These are phyloP conservation scores for Mythimna lalbum DNA, from an alignment of 2,888 invertebrate species.

Conservation along the genomic window DNA sequence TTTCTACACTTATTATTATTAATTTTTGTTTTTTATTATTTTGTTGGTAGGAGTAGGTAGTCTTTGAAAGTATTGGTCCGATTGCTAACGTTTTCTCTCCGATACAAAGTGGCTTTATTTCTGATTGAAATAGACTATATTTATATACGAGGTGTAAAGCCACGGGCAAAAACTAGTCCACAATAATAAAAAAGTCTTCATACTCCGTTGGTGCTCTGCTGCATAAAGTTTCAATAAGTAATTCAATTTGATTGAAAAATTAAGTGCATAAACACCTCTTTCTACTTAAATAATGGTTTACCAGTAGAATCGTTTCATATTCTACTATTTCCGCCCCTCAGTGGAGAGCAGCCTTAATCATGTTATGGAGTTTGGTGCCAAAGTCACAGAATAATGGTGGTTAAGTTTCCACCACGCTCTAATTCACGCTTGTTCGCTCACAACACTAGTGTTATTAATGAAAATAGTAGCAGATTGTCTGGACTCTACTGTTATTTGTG, in stretches of 20 bases:
- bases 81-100: no score
- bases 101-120: no score
- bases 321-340: constrained; percentile 16
- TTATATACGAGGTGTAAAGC: no score
- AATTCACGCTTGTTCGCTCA: constrained; percentile 73
- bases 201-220: neutral
- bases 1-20: no score
- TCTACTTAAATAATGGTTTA: neutral
- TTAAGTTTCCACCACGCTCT: constrained; percentile 77
- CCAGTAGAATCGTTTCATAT: constrained; percentile 37
- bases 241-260: neutral
- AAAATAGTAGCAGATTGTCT: constrained; percentile 69
- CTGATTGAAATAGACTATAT: no score
- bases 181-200: no score
- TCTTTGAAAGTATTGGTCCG: no score
- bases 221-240: no score
- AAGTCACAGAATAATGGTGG: constrained; percentile 77
- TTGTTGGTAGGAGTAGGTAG: no score
- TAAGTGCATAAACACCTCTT: neutral
- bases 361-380: constrained; percentile 78
- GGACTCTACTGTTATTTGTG: constrained; percentile 55
- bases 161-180: no score
- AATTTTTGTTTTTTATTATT: no score
- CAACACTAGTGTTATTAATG: constrained; percentile 73
- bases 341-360: constrained; percentile 68